A percentile compares a stretch with the other conserved stretches of the same genome.
Conservation (phyloP, 2,797 vertebrate genomes). For the Bryconaethiops microstoma region DNA sequence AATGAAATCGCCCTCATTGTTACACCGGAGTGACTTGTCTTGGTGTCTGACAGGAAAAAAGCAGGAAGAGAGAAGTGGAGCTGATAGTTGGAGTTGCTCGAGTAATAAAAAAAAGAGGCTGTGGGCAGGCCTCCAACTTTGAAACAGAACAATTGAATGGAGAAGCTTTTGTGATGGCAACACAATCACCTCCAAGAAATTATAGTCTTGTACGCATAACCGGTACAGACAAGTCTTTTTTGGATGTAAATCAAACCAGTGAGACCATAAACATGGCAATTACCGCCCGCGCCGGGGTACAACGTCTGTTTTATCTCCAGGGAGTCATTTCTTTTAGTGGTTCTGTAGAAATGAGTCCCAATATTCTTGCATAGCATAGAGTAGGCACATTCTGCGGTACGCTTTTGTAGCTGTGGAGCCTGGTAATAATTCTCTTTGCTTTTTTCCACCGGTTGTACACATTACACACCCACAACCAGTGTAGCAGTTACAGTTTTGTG, state of each 20-base stretch:
- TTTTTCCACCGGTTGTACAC: background rate
- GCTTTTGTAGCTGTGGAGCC: background rate
- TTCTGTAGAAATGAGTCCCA: slow-evolving; percentile 27
- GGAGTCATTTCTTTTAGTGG: slow-evolving; percentile 48
- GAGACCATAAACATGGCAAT: slow-evolving; percentile 60
- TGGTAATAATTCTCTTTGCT: background rate
- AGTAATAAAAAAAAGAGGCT: slow-evolving; percentile 76
- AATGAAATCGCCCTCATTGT: slow-evolving; percentile 81
- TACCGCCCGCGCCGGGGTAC: slow-evolving; percentile 46
- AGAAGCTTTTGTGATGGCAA: slow-evolving; percentile 77
- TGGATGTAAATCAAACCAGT: slow-evolving; percentile 67
- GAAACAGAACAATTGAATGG: slow-evolving; percentile 77
- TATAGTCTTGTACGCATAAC: slow-evolving; percentile 73
- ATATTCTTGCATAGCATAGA: slow-evolving; percentile 25
- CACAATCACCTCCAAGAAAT: slow-evolving; percentile 79
- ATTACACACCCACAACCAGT: slow-evolving; percentile 6
- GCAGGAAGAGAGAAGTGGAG: slow-evolving; percentile 79
- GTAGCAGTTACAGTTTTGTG: slow-evolving; percentile 8
- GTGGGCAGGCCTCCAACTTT: slow-evolving; percentile 75
- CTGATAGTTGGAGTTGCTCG: slow-evolving; percentile 79
- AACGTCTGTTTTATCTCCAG: slow-evolving; percentile 52
- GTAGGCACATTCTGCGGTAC: background rate
- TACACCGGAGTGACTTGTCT: slow-evolving; percentile 78
- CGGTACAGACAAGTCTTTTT: slow-evolving; percentile 76
- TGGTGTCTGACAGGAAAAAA: slow-evolving; percentile 77